Evolutionary conservation across 2,888 invertebrate species (phyloP).

Genomic region (Loripinus fragilis): DNA sequence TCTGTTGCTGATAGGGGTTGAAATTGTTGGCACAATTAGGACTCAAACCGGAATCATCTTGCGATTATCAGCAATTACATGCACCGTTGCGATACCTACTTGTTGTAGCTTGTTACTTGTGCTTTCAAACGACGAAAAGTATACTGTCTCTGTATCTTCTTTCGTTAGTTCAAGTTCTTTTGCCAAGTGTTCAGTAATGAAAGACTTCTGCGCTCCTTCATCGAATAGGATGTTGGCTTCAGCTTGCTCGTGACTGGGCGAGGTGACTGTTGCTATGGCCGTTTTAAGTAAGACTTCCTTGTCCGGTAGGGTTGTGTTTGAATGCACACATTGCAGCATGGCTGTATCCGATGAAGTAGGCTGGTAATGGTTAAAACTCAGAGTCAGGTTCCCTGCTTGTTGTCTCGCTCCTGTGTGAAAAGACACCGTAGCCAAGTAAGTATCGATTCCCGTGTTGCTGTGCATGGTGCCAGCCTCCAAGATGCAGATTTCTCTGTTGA

Average conservation of each 20-base stretch:
- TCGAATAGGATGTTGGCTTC: constrained; percentile 22
- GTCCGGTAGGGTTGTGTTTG: neutral
- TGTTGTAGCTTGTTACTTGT: neutral
- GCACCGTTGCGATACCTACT: constrained; percentile 14
- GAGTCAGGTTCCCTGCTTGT: neutral
- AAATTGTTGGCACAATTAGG: constrained; percentile 27
- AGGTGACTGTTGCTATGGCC: constrained; percentile 24
- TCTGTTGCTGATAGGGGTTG: neutral
- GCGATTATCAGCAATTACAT: constrained; percentile 17
- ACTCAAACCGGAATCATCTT: constrained; percentile 24
- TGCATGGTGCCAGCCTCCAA: neutral
- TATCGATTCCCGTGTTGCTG: neutral
- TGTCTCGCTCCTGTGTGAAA: constrained; percentile 7
- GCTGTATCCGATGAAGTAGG: neutral
- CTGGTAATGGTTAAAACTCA: neutral
- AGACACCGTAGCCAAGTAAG: constrained; percentile 5
- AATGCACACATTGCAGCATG: constrained; percentile 6
- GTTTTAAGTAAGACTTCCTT: constrained; percentile 23
- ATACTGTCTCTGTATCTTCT: constrained; percentile 15
- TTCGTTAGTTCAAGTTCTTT: constrained; percentile 9
- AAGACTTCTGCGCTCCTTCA: constrained; percentile 18
- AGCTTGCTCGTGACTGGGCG: neutral
- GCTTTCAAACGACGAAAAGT: constrained; percentile 24
- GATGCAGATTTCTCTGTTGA: neutral
- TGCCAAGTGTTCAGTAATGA: constrained; percentile 24